Base-by-base conservation (phyloP, 2,888 invertebrate genomes). In the Agrotis ipsilon region DNA sequence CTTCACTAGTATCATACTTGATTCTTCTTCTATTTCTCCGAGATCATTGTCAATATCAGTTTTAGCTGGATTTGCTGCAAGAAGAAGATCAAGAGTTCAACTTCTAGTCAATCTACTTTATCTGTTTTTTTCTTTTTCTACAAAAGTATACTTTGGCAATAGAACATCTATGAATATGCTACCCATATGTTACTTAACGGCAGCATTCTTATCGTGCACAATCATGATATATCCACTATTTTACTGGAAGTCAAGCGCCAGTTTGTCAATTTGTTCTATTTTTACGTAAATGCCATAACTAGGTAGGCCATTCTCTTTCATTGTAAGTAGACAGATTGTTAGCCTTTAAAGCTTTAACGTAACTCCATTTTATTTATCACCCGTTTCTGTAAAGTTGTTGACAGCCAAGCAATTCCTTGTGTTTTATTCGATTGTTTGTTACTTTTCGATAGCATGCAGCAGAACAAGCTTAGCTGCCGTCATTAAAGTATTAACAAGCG, bases 251-350 rank as follows among this genome's bases (percentile, higher is more conserved):
- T 3, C 39, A 59, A 21, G 48, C 5, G 13, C 1, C 16, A 1
- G 2, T 19, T 45, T 61, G 65, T 83, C 52, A 81, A 81, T 86
- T 86, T 83, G 84, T 74, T 80, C 86, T 87, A 90, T 90, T 92
- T 92, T 88, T 74, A 43, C 32, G 68, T 75, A 75, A 84, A 77
- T 82, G 76, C 68, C 72, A 19, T 72, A 87, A 87, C 89, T 87
- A 64, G 80, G 68, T 54, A 58, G 66, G 52, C 88, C 86, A 89
- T 90, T 91, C 88, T 89, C 87, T 87, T 72, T 80, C 79, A 82
- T 88, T 87, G 88, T 87, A 89, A 89, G 90, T 90, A 90, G 84
- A 89, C 70, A 89, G 86, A 92, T 91, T 91, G 91, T 92, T 88
- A 87, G 62, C 81, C 87, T 86, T 90, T 90, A 88, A 77, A 68